These are phyloP conservation scores for Melanerpes aurifrons DNA, from an alignment of 2,113 vertebrate genomes.

Conservation along the genomic window DNA sequence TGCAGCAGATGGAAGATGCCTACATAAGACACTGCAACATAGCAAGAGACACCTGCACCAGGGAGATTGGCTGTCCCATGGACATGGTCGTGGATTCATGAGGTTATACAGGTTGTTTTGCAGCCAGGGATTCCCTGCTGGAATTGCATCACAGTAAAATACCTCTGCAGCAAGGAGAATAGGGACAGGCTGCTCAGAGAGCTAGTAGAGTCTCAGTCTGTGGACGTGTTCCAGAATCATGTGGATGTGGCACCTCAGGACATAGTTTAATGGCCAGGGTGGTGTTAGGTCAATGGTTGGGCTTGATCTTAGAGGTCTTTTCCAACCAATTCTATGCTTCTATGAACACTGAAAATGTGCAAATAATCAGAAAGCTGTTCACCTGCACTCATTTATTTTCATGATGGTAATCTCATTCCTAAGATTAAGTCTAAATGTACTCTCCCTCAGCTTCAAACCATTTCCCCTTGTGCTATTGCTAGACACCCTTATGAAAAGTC, in stretches of 20 bases:
- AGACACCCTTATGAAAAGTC: too few species aligned
- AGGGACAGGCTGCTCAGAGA: too few species aligned
- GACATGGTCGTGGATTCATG: background rate
- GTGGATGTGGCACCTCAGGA: too few species aligned
- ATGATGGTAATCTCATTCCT: background rate
- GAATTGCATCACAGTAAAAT: background rate
- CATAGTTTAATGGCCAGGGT: too few species aligned
- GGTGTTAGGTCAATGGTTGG: too few species aligned
- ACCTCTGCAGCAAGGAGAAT: background rate
- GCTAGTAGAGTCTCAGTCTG: too few species aligned
- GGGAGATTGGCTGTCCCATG: background rate
- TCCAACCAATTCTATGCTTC: too few species aligned
- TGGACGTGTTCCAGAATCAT: too few species aligned
- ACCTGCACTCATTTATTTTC: background rate
- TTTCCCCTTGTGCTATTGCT: too few species aligned
- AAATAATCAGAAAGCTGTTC: background rate
- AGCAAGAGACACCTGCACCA: background rate
- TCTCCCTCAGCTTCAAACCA: too few species aligned
- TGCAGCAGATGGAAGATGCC: background rate
- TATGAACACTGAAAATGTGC: background rate
- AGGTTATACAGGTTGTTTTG: background rate
- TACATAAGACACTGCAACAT: fast-evolving
- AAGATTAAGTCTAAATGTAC: too few species aligned
- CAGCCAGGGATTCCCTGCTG: background rate
- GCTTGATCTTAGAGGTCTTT: too few species aligned